Evolutionary conservation across 2,888 invertebrate species (phyloP).

Genomic region (Coleophora deauratella): DNA sequence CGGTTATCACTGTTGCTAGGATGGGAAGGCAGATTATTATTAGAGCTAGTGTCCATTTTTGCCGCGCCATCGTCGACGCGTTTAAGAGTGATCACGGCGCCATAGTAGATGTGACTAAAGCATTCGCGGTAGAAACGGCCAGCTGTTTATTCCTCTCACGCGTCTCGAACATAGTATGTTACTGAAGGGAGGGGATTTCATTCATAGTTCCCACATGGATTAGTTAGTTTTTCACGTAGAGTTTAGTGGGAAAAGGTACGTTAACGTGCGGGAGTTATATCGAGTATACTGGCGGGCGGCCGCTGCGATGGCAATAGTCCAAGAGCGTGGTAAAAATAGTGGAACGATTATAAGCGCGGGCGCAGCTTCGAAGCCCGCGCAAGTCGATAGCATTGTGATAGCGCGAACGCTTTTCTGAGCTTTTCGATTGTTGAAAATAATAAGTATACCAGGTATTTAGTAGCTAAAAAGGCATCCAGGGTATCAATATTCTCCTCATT

Average conservation of each 20-base stretch:
- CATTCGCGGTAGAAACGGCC: slow-evolving; percentile 31
- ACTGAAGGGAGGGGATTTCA: slow-evolving; percentile 45
- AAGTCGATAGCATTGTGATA: slow-evolving; percentile 43
- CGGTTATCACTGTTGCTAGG: slow-evolving; percentile 68
- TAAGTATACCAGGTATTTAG: no score
- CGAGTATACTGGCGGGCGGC: slow-evolving; percentile 76
- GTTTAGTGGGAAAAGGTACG: slow-evolving; percentile 44
- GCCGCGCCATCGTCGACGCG: slow-evolving; percentile 64
- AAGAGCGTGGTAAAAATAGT: slow-evolving; percentile 67
- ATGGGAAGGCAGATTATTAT: slow-evolving; percentile 62
- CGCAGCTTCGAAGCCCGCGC: slow-evolving; percentile 40
- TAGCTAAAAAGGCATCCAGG: no score
- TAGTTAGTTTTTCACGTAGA: slow-evolving; percentile 17
- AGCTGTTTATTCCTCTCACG: slow-evolving; percentile 51
- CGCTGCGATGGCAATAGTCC: slow-evolving; percentile 68
- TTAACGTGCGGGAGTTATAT: slow-evolving; percentile 74
- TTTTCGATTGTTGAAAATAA: not conserved
- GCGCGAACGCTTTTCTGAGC: not conserved
- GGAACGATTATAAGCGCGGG: slow-evolving; percentile 53
- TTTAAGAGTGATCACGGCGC: slow-evolving; percentile 52
- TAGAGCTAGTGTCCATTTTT: slow-evolving; percentile 62
- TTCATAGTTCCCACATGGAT: slow-evolving; percentile 33
- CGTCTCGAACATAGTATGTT: slow-evolving; percentile 32
- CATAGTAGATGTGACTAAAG: slow-evolving; percentile 57
- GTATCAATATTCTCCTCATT: no score